phyloP scores from a whole-genome alignment of 2,888 invertebrate genomes.

The Ernsta delagoae region DNA sequence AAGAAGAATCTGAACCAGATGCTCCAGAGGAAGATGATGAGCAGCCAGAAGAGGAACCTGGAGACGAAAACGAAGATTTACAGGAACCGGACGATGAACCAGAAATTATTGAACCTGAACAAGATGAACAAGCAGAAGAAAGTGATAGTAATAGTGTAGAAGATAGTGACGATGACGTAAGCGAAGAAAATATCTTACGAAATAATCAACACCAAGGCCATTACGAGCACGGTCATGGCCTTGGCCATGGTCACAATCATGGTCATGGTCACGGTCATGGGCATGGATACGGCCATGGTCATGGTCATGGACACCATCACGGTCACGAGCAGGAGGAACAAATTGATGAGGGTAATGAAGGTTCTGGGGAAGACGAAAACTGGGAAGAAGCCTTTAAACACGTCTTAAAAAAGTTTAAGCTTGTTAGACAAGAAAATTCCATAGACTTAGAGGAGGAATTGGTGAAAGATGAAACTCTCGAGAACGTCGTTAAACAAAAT shows the following conservation, averaged over 20 bases:
- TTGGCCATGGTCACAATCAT: too few species aligned
- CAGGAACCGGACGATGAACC: conserved; percentile 30
- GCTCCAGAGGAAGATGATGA: conserved; percentile 33
- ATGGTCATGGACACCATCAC: conserved; percentile 13
- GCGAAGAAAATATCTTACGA: conserved; percentile 1
- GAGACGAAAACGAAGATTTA: not conserved
- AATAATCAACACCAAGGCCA: not conserved
- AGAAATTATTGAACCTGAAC: not conserved
- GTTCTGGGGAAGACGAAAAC: conserved; percentile 48
- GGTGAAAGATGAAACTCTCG: not conserved
- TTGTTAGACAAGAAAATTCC: conserved; percentile 30
- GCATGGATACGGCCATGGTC: conserved; percentile 20
- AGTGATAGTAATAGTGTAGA: not conserved
- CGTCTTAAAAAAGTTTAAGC: conserved; percentile 27
- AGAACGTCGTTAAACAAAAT: not conserved
- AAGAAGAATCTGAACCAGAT: conserved; percentile 44
- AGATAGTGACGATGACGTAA: conserved; percentile 12
- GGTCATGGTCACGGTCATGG: not conserved
- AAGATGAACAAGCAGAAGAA: not conserved
- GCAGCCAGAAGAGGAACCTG: not conserved
- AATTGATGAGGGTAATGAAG: conserved; percentile 39
- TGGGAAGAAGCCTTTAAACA: conserved; percentile 34
- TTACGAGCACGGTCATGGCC: not conserved
- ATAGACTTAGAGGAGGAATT: conserved; percentile 31
- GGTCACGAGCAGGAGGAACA: conserved; percentile 18